A percentile compares a stretch with the other conserved stretches of the same genome.
phyloP scores from a whole-genome alignment of 2,797 vertebrate genomes.

The Sebastes oblongus region DNA sequence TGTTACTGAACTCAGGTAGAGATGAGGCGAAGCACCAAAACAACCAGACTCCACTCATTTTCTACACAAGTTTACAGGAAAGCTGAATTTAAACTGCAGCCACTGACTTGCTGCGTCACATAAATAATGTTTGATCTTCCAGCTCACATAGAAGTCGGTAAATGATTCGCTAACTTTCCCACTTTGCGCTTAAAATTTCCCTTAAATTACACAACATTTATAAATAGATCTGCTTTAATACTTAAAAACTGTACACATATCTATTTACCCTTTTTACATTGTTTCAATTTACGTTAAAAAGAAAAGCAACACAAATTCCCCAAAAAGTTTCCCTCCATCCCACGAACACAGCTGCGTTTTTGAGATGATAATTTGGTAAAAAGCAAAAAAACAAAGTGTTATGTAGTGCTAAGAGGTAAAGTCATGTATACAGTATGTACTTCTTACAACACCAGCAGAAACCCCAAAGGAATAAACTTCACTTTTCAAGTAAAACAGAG shows the following conservation, averaged over 20 bases:
- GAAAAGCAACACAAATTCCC: conserved; percentile 1
- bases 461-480: conserved; percentile 38
- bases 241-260: conserved; percentile 69
- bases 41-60: conserved; percentile 11
- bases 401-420: conserved; percentile 52
- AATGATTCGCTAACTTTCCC: neutral
- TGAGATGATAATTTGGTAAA: conserved; percentile 43
- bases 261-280: conserved; percentile 28
- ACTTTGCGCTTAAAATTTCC: conserved; percentile 21
- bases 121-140: neutral
- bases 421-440: conserved; percentile 9
- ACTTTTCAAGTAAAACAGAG: conserved; percentile 74
- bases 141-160: neutral
- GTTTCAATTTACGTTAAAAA: conserved; percentile 36
- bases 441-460: conserved; percentile 36
- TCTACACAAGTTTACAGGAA: neutral
- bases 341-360: conserved; percentile 8
- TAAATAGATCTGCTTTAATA: conserved; percentile 71
- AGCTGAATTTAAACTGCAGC: neutral
- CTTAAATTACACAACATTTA: conserved; percentile 53
- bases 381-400: conserved; percentile 41
- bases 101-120: neutral
- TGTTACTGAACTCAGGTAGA: neutral
- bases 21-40: neutral
- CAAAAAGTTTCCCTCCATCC: conserved; percentile 1